phyloP scores from a whole-genome alignment of 2,113 vertebrate genomes.

The Leiothrix lutea region DNA sequence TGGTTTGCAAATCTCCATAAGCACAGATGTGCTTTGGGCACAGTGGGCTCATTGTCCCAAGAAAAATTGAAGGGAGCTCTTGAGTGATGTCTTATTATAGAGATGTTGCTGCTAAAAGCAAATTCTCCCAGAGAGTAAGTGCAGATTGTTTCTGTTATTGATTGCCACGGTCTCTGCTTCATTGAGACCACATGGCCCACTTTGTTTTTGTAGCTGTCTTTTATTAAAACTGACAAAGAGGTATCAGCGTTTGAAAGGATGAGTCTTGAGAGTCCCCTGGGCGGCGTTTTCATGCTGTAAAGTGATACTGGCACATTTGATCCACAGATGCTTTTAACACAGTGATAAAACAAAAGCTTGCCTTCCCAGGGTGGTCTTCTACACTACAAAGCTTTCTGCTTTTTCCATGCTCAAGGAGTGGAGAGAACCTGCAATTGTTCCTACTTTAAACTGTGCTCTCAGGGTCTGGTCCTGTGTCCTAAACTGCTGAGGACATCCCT shows the following conservation, averaged over 20 bases:
- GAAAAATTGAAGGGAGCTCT: constrained; percentile 14
- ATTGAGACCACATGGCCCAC: constrained; percentile 60
- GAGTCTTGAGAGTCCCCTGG: constrained; percentile 55
- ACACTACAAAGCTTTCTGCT: not conserved
- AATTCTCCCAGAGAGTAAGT: constrained; percentile 17
- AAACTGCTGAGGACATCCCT: not conserved
- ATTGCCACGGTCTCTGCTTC: constrained; percentile 21
- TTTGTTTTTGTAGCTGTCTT: constrained; percentile 61
- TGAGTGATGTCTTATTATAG: constrained; percentile 22
- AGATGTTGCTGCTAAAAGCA: constrained; percentile 43
- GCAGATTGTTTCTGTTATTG: constrained; percentile 54
- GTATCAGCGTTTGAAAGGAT: constrained; percentile 46
- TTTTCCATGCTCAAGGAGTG: not conserved
- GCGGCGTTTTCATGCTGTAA: constrained; percentile 9
- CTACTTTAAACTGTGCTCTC: not conserved
- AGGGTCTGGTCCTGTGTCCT: not conserved
- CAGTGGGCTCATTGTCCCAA: constrained; percentile 43
- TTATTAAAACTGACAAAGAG: constrained; percentile 67
- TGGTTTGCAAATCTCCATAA: not conserved
- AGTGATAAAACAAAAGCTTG: constrained; percentile 48
- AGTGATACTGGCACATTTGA: constrained; percentile 56
- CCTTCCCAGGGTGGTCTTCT: constrained; percentile 31
- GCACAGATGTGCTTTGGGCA: constrained; percentile 36
- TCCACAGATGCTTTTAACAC: constrained; percentile 57
- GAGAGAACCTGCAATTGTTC: not conserved